phyloP scores from a whole-genome alignment of 2,113 vertebrate genomes.

The Proteles cristata region DNA sequence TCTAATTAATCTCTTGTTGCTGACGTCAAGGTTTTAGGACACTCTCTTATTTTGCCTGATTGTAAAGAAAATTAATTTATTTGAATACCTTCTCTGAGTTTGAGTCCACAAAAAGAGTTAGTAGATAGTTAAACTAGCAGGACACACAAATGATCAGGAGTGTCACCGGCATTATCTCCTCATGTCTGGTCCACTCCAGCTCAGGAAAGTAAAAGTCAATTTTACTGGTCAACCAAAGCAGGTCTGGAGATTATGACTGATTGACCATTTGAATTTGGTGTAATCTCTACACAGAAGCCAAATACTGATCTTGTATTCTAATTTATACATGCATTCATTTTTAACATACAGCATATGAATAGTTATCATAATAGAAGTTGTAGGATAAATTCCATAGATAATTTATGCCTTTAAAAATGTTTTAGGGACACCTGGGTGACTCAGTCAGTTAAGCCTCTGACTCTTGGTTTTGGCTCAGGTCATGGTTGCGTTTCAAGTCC shows the following conservation, averaged over 20 bases:
- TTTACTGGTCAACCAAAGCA: neutral
- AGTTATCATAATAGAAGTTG: neutral
- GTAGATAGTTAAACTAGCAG: neutral
- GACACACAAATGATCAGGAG: too few species aligned
- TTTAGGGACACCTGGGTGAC: neutral
- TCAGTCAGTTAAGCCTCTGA: too few species aligned
- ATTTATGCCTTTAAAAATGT: neutral
- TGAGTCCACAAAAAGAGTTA: neutral
- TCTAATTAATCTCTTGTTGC: neutral
- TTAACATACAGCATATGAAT: neutral
- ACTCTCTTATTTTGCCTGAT: neutral
- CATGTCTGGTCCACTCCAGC: neutral
- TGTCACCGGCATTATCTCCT: neutral
- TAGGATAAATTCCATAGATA: neutral
- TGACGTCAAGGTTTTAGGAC: neutral
- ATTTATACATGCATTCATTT: neutral
- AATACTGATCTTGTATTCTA: neutral
- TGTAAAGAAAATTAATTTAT: neutral
- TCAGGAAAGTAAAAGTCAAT: neutral
- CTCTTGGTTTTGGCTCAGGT: too few species aligned
- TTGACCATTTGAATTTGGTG: neutral
- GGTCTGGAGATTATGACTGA: neutral
- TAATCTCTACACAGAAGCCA: neutral
- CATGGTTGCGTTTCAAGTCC: too few species aligned
- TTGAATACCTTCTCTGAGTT: neutral